A percentile compares a stretch with the other conserved stretches of the same genome.
Conservation (phyloP, 2,888 invertebrate genomes). For the Bombylius major region DNA sequence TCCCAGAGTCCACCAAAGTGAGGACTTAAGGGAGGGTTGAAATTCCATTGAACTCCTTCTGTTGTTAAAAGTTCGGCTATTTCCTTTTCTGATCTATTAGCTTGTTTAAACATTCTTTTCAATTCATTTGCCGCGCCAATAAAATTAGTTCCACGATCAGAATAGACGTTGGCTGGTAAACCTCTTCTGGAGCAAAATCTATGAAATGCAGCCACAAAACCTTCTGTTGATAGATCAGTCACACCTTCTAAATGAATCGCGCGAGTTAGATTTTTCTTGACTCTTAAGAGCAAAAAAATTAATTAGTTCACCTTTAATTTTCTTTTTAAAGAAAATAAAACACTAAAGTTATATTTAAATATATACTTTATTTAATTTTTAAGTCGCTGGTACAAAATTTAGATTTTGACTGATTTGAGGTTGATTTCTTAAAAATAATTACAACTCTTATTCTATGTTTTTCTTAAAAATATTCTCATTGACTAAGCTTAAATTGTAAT, state of each 20-base stretch:
- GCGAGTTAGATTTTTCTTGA: too few relatives aligned
- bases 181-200: neutral
- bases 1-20: constrained; percentile 23
- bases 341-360: too few relatives aligned
- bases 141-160: neutral
- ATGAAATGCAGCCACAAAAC: neutral
- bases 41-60: constrained; percentile 17
- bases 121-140: neutral
- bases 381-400: too few relatives aligned
- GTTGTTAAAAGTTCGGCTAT: neutral
- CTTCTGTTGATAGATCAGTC: neutral
- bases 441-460: too few relatives aligned
- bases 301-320: too few relatives aligned
- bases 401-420: too few relatives aligned
- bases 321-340: too few relatives aligned
- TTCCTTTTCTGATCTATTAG: neutral
- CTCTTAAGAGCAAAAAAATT: too few relatives aligned
- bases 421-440: too few relatives aligned
- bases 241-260: neutral
- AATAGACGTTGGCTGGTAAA: neutral
- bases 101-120: neutral
- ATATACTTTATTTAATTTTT: too few relatives aligned
- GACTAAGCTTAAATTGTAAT: too few relatives aligned
- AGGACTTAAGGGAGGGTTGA: constrained; percentile 20
- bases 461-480: too few relatives aligned